Conservation (phyloP, 1,140 invertebrate species). For the Cyphomyrmex costatus region DNA sequence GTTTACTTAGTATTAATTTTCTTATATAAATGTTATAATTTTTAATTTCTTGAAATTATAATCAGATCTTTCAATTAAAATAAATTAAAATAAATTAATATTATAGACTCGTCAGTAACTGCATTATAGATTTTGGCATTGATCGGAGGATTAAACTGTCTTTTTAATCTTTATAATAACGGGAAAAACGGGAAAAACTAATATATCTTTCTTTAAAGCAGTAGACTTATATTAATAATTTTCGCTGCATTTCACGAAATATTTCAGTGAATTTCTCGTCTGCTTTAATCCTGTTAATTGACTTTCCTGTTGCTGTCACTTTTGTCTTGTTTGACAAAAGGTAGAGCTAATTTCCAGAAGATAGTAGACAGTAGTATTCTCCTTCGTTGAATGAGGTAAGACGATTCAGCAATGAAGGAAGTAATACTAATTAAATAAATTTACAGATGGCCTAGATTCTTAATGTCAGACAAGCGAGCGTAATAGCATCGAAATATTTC, state of each 20-base stretch:
- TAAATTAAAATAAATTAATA: too few species aligned
- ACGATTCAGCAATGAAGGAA: conserved; percentile 32
- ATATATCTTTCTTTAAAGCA: conserved; percentile 24
- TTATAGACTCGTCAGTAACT: too few species aligned
- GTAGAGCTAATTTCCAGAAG: conserved; percentile 16
- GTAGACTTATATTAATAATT: conserved; percentile 11
- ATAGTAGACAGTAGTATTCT: conserved; percentile 11
- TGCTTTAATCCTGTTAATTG: conserved; percentile 49
- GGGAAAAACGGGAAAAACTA: neutral
- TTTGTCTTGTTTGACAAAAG: conserved; percentile 38
- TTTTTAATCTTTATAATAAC: neutral
- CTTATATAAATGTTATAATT: too few species aligned
- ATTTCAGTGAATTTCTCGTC: conserved; percentile 15
- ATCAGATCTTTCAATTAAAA: too few species aligned
- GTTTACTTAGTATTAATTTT: too few species aligned
- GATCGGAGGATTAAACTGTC: too few species aligned
- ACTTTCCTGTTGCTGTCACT: conserved; percentile 37
- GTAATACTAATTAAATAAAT: conserved; percentile 52
- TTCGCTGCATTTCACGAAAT: conserved; percentile 20
- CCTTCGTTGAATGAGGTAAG: neutral
- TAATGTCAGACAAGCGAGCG: conserved; percentile 14
- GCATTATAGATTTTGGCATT: too few species aligned
- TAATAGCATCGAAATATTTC: conserved; percentile 24
- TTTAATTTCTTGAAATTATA: too few species aligned
- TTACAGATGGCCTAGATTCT: conserved; percentile 24